Conservation (phyloP, 2,888 invertebrate genomes). For the Escarpia spicata region DNA sequence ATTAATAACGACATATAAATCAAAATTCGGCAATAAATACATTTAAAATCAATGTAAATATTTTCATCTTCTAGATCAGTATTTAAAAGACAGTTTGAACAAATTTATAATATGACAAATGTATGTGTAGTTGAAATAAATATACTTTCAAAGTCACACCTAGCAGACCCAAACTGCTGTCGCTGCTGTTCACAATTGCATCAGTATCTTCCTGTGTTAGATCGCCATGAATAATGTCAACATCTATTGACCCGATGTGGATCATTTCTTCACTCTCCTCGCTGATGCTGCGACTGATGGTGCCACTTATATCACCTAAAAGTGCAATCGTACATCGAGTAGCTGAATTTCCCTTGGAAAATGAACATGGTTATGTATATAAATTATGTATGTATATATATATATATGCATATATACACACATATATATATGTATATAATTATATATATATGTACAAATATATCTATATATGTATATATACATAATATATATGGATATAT, state of each 20-base stretch:
- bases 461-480: no score
- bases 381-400: no score
- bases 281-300: not conserved
- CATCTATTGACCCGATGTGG: not conserved
- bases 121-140: not conserved
- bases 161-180: constrained; percentile 23
- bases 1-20: not conserved
- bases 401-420: no score
- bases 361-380: no score
- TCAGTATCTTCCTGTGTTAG: constrained; percentile 33
- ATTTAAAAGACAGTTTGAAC: not conserved
- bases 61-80: not conserved
- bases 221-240: constrained; percentile 30
- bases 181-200: constrained; percentile 35
- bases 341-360: no score
- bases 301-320: not conserved
- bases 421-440: no score
- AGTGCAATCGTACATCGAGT: not conserved
- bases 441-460: no score
- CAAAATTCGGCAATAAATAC: not conserved
- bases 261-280: not conserved
- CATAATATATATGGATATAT: no score
- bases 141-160: constrained; percentile 21
- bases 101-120: not conserved
- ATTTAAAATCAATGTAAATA: not conserved